Conservation (phyloP, 2,888 invertebrate species). For the Nemurella pictetii region DNA sequence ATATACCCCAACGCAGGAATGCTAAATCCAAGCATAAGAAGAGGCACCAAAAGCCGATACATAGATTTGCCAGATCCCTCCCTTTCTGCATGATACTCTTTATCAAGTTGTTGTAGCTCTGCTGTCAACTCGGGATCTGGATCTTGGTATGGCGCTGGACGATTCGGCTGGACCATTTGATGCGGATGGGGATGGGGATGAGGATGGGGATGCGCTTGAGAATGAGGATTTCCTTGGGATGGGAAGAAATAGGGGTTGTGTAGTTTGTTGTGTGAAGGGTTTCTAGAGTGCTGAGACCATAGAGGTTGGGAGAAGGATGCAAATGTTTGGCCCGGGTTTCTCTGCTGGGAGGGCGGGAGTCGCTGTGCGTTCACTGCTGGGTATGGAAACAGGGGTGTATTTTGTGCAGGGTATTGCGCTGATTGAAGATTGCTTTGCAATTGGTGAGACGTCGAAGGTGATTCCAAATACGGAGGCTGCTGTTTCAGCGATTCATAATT, state of each 20-base stretch:
- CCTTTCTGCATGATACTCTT: background rate
- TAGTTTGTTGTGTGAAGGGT: background rate
- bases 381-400: background rate
- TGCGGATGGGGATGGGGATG: background rate
- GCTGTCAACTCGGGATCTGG: background rate
- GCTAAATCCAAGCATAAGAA: constrained; percentile 37
- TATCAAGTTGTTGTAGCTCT: constrained; percentile 3
- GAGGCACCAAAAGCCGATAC: constrained; percentile 27
- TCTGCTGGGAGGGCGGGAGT: background rate
- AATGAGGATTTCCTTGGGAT: background rate
- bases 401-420: background rate
- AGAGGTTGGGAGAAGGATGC: background rate
- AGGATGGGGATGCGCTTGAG: background rate
- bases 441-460: background rate
- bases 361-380: background rate
- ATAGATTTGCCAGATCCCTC: constrained; percentile 14
- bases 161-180: too few relatives aligned
- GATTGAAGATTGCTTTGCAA: background rate
- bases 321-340: too few relatives aligned
- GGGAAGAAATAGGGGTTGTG: background rate
- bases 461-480: background rate
- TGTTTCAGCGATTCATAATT: background rate
- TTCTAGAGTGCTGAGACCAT: background rate
- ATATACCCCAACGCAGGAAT: constrained; percentile 38
- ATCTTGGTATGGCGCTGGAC: background rate